These are phyloP conservation scores for Tetranychus piercei DNA, from an alignment of 2,888 invertebrate genomes.

Conservation along the genomic window DNA sequence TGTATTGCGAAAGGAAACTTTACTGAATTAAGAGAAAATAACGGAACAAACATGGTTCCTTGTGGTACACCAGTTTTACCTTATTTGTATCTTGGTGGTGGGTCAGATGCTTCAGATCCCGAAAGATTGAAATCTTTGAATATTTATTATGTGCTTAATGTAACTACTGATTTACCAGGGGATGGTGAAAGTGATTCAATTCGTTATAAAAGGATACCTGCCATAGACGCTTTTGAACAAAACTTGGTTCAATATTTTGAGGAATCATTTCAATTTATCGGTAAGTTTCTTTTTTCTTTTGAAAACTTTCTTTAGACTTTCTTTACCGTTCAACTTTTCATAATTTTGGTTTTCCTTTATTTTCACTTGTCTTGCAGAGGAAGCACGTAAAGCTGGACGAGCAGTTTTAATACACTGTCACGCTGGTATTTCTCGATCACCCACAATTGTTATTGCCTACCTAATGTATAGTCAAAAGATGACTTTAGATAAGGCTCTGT, in stretches of 20 bases:
- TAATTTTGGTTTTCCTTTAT: too few species aligned
- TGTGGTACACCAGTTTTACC: constrained; percentile 52
- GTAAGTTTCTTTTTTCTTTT: constrained; percentile 39
- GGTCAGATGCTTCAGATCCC: constrained; percentile 54
- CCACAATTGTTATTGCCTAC: constrained; percentile 84
- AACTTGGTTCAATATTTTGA: constrained; percentile 73
- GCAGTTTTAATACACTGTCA: constrained; percentile 82
- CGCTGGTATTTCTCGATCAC: constrained; percentile 80
- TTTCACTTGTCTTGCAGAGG: constrained; percentile 38
- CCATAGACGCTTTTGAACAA: constrained; percentile 61
- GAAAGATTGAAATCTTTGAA: constrained; percentile 46
- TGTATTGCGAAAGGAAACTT: too few species aligned
- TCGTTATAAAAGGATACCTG: constrained; percentile 54
- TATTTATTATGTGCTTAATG: constrained; percentile 58
- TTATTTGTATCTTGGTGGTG: constrained; percentile 61
- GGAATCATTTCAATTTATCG: constrained; percentile 66
- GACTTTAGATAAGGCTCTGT: constrained; percentile 67
- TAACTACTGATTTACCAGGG: constrained; percentile 37
- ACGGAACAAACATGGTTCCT: constrained; percentile 31
- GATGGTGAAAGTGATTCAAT: constrained; percentile 8
- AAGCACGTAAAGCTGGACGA: constrained; percentile 47
- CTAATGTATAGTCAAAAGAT: constrained; percentile 70
- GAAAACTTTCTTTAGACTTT: neutral
- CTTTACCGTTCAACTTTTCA: neutral
- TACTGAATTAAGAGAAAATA: too few species aligned